A percentile compares a stretch with the other conserved stretches of the same genome.
phyloP scores from a whole-genome alignment of 2,888 invertebrate species.

The Adelphocoris suturalis region DNA sequence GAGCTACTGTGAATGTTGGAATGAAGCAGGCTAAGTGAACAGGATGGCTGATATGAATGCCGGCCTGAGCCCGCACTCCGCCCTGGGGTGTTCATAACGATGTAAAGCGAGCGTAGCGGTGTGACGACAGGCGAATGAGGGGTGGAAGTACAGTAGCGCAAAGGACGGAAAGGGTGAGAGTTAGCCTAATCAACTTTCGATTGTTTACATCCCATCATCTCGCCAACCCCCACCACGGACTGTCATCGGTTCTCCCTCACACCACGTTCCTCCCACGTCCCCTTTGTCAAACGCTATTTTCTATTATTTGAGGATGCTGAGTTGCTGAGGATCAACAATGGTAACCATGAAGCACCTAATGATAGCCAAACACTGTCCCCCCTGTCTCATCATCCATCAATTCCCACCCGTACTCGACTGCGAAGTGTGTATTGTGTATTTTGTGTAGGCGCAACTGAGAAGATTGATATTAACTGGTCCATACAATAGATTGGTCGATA shows the following conservation, averaged over 20 bases:
- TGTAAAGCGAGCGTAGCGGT: slow-evolving; percentile 30
- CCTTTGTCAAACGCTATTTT: not conserved
- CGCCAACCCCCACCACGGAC: not conserved
- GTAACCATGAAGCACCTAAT: too few relatives aligned
- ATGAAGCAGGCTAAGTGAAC: not conserved
- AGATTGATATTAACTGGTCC: too few relatives aligned
- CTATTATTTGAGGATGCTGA: not conserved
- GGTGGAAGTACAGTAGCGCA: not conserved
- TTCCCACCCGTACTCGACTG: too few relatives aligned
- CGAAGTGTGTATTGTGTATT: too few relatives aligned
- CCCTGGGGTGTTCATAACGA: slow-evolving; percentile 22
- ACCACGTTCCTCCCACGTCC: not conserved
- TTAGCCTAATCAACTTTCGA: slow-evolving; percentile 47
- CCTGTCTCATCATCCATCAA: not conserved
- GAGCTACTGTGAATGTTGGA: not conserved
- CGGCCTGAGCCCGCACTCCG: not conserved
- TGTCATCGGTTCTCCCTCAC: not conserved
- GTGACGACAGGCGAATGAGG: not conserved
- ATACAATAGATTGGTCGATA: too few relatives aligned
- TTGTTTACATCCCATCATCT: slow-evolving; percentile 54
- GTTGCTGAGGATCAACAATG: too few relatives aligned
- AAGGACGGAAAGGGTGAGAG: not conserved
- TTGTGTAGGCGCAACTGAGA: too few relatives aligned
- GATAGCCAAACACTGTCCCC: too few relatives aligned
- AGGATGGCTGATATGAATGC: not conserved